Evolutionary conservation across 2,888 invertebrate genomes (phyloP), one percentile per base, ranked within the genome.

Genomic region (Athrips mouffetella): DNA sequence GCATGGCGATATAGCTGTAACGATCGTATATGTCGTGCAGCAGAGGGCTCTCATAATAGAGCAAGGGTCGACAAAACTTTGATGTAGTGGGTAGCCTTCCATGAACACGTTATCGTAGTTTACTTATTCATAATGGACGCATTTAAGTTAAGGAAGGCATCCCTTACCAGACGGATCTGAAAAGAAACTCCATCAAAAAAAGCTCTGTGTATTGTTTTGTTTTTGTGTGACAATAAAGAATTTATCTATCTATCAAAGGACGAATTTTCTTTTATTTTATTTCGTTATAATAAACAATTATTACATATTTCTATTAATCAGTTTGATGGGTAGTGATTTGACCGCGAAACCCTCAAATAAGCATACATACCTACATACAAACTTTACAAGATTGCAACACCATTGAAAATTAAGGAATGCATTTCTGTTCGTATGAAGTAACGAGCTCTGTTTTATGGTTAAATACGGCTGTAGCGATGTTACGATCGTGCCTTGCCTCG

Each of bases 11-110:
- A 71, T 72, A 73, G 79, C 66, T 31, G 45, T 31, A 45, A 8
- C 65, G 76, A 76, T 63, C 60, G 66, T 73, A 69, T 71, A 63
- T 73, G 64, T 67, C 69, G 67, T 48, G 50, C 51, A 53, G 55
- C 65, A 68, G 68, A 73, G 76, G 76, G 76, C 76, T 77, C 75
- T 74, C 65, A 65, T 70, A 76, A 82, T 80, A 76, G 71, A 77
- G 76, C 69, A 71, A 70, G 80, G 81, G 82, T 80, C 79, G 76
- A 76, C 77, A 76, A 65, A 78, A 74, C 72, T 72, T 76, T 75
- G 68, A 76, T 74, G 69, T 74, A 64, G 62, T 61, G 58, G 64
- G 67, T 64, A 68, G 67, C 59, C 63, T 68, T 67, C 68, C 73
- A 72, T 66, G 66, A 73, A 63, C 64, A 58, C 59, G 63, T 58